These are phyloP conservation scores for Ceriagrion tenellum DNA, from an alignment of 2,888 invertebrate genomes.

Conservation along the genomic window DNA sequence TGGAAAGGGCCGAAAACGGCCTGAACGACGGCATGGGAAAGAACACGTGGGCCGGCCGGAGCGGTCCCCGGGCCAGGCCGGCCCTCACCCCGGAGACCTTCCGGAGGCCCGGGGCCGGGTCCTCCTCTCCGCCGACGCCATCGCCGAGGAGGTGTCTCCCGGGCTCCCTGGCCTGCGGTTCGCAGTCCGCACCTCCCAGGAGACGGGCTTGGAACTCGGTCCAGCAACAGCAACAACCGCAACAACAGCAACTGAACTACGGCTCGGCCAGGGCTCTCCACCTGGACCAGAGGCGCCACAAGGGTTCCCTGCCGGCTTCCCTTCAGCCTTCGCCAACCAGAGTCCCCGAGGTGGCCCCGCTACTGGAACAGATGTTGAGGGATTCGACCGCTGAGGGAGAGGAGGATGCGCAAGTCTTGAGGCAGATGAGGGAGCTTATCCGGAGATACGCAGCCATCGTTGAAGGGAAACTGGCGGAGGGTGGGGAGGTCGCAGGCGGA, in stretches of 20 bases:
- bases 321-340: constrained; percentile 77
- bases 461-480: constrained; percentile 72
- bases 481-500: constrained; percentile 66
- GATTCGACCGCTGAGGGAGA: constrained; percentile 84
- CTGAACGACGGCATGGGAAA: constrained; percentile 80
- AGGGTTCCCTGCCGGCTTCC: constrained; percentile 75
- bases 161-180: constrained; percentile 73
- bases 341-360: constrained; percentile 81
- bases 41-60: constrained; percentile 88
- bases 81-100: constrained; percentile 84
- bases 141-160: constrained; percentile 67
- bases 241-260: constrained; percentile 69
- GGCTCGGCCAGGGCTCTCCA: constrained; percentile 69
- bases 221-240: constrained; percentile 69
- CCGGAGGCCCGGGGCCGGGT: constrained; percentile 30
- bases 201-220: constrained; percentile 72
- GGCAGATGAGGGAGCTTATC: constrained; percentile 87
- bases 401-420: constrained; percentile 86
- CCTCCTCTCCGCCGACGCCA: constrained; percentile 42
- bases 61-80: constrained; percentile 77
- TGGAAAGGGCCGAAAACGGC: constrained; percentile 79
- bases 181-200: constrained; percentile 75
- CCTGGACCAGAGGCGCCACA: constrained; percentile 67
- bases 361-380: constrained; percentile 86
- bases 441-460: constrained; percentile 79